Evolutionary conservation across 2,888 invertebrate species (phyloP).

Genomic region (Abrostola triplasia): DNA sequence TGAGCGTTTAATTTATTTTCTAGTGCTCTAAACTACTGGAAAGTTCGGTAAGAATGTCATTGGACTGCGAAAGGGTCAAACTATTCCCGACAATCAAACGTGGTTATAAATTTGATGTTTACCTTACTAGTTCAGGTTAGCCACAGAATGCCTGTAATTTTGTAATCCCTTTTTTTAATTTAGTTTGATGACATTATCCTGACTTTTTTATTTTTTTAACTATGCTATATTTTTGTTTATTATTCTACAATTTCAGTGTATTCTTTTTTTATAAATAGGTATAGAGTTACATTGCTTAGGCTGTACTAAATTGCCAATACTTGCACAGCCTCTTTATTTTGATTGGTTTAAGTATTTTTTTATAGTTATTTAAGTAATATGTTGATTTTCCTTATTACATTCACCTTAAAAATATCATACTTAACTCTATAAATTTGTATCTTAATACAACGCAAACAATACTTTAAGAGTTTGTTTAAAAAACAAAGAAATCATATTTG

Average conservation of each 20-base stretch:
- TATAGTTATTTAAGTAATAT: too few species aligned
- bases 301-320: neutral
- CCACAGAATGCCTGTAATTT: slow-evolving; percentile 40
- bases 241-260: slow-evolving; percentile 2
- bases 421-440: too few species aligned
- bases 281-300: neutral
- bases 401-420: too few species aligned
- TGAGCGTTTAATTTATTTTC: slow-evolving; percentile 82
- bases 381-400: too few species aligned
- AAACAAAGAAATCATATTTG: too few species aligned
- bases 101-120: slow-evolving; percentile 94
- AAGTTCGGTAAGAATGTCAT: slow-evolving; percentile 91
- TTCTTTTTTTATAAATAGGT: slow-evolving; percentile 7
- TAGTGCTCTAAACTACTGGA: slow-evolving; percentile 93
- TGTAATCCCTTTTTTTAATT: slow-evolving; percentile 45
- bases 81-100: slow-evolving; percentile 94
- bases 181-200: slow-evolving; percentile 49
- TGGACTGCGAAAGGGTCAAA: slow-evolving; percentile 93
- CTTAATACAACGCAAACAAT: too few species aligned
- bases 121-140: slow-evolving; percentile 96
- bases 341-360: too few species aligned
- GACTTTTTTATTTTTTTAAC: slow-evolving; percentile 28
- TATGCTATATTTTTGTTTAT: slow-evolving; percentile 24
- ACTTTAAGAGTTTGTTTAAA: too few species aligned
- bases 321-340: too few species aligned